Base-by-base conservation (phyloP, 1,140 invertebrate species). In the Bombus pascuorum region DNA sequence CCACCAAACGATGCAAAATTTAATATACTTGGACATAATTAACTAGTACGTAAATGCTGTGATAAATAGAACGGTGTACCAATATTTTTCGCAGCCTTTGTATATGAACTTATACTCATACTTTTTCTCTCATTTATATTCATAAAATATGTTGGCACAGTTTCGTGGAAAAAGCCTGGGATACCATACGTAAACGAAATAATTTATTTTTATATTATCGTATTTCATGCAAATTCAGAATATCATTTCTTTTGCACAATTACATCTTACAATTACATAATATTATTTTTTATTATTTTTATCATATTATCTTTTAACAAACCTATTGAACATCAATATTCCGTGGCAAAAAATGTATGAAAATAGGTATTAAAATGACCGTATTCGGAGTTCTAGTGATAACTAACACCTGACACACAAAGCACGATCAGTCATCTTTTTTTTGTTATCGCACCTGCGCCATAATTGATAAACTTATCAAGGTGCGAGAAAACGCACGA, bases 391-490 rank as follows among this genome's bases (percentile, higher is more conserved):
- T 66, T 66, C 59, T 32, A 65, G 9, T n/a, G 59, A 32, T 37
- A 81, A 81, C 57, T 37, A 73, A 81, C 68, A 81, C 34, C 13
- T 13, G 5, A 37, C 1, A 81, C 68, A 81, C 62, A 28, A 66
- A n/a, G 32, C 74, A 37, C 32, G 74, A 42, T 59, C 59, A 22
- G 1, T 32, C 15, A 44, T 25, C 32, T 18, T 59, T 34, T 34
- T 34, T 25, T 28, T 15, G 25, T 37, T 39, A 25, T 76, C 25
- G 10, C 25, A 78, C 22, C 74, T 83, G 62, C 47, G 74, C 53
- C 81, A 78, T 22, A 65, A 53, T 77, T 83, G 73, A 83, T 83
- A 78, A 78, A 83, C 47, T 78, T 77, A 68, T 83, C 44, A 18
- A 6, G 15, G 12, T 28, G 25, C 73, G 42, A 66, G 28, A 13